Evolutionary conservation across 2,113 vertebrate genomes (phyloP), one percentile per base, ranked within the genome.

Genomic region (Oreochromis niloticus): DNA sequence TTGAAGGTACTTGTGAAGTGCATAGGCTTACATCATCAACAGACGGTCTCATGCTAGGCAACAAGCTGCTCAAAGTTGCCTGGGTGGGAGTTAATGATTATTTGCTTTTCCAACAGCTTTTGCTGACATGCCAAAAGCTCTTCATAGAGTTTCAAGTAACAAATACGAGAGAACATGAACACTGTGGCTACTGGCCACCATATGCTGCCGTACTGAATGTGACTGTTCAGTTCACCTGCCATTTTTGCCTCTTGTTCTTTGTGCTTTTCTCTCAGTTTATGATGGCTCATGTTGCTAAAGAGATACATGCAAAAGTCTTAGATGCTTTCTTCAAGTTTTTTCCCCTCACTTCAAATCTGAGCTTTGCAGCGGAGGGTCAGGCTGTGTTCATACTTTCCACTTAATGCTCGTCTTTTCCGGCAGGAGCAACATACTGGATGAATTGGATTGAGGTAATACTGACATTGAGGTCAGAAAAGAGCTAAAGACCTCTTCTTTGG

Each of bases 71-170:
- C 78, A 73, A 84, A 91, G 86, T 89, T 83, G 85, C 90, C 83
- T 50, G 86, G 88, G 88, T 86, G 56, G 86, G 86, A 90, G 82
- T 89, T 94, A 89, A 95, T 90, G 88, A 94, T 88, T 94, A 78
- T 94, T 95, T 94, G 91, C 87, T 88, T 90, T 91, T 90, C 68
- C 81, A 81, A 82, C 92, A 92, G 93, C 87, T 93, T 94, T 59
- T 90, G 92, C 94, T 94, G 94, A 95, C 88, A 89, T 56, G 82
- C 88, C 84, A 87, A 90, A 95, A 94, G 87, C 88, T 82, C 87
- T 85, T 90, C 85, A 83, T 9, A 9, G 84, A 66, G 83, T 84
- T 86, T 87, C 80, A 83, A 89, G 87, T 55, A 17, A 90, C 57
- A 82, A 71, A 89, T 81, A 41, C 32, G 24, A 81, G 57, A 83